Evolutionary conservation across 2,797 vertebrate genomes (phyloP).

Genomic region (Scyliorhinus canicula): DNA sequence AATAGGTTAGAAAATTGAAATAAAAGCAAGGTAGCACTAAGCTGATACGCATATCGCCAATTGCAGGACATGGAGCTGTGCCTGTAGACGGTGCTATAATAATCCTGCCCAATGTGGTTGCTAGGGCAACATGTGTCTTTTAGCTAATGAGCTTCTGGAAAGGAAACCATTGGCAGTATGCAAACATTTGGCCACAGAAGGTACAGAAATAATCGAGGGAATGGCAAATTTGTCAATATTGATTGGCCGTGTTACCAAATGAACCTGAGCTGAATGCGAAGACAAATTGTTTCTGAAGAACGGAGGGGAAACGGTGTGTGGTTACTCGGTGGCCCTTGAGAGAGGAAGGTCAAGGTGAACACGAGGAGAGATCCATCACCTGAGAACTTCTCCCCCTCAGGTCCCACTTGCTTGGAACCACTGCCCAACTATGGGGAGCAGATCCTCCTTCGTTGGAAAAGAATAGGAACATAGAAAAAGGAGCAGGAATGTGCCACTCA

Average conservation of each 20-base stretch:
- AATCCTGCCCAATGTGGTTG: neutral
- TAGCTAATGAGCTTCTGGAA: neutral
- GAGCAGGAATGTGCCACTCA: too few species aligned
- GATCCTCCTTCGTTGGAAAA: neutral
- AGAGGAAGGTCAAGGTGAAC: neutral
- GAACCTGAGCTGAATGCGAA: neutral
- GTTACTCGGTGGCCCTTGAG: neutral
- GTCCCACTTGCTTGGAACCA: neutral
- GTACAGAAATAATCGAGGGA: neutral
- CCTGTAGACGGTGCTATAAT: neutral
- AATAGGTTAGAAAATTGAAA: neutral
- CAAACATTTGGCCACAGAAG: neutral
- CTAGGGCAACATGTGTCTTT: neutral
- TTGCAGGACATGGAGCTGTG: neutral
- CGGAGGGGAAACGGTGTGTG: neutral
- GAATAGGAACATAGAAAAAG: neutral
- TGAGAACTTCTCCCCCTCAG: neutral
- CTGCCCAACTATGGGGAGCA: too few species aligned
- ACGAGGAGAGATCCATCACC: too few species aligned
- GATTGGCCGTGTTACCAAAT: neutral
- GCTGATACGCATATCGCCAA: neutral
- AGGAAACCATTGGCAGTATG: neutral
- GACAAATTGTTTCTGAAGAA: neutral
- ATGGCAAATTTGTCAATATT: neutral
- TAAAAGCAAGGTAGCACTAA: neutral